These are phyloP conservation scores for Mesopsocus fuscifrons DNA, from an alignment of 2,888 invertebrate species.

Conservation along the genomic window DNA sequence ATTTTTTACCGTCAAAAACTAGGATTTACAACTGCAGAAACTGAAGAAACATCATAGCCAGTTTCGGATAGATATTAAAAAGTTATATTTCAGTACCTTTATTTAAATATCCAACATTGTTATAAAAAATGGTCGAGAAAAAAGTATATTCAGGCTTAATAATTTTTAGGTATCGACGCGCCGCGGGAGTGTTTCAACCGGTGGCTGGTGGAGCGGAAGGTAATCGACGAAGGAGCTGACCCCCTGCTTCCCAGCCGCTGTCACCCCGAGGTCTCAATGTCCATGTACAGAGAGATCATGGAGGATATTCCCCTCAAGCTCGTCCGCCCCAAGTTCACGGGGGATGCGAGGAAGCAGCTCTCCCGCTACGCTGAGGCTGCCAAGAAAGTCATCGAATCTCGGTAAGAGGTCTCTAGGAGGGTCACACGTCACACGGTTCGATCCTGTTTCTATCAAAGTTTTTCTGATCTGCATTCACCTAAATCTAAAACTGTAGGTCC, in stretches of 20 bases:
- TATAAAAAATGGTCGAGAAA: no score
- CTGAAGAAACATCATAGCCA: no score
- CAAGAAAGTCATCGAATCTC: constrained; percentile 86
- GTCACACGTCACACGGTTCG: no score
- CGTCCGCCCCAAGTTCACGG: constrained; percentile 86
- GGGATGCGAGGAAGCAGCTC: constrained; percentile 86
- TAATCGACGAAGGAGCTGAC: constrained; percentile 75
- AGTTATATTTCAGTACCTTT: no score
- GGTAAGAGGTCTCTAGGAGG: constrained; percentile 23
- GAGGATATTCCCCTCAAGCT: constrained; percentile 94
- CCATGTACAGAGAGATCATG: constrained; percentile 96
- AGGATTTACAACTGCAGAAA: no score
- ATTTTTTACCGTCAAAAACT: no score
- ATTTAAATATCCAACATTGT: no score
- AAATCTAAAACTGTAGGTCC: no score
- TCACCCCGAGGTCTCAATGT: constrained; percentile 76
- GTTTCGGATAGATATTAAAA: no score
- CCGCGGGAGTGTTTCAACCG: constrained; percentile 92
- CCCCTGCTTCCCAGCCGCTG: constrained; percentile 83
- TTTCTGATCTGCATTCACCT: background rate
- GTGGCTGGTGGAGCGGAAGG: constrained; percentile 92
- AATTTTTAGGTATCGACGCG: constrained; percentile 58
- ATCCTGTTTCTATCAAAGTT: no score
- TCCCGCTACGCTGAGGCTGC: constrained; percentile 91
- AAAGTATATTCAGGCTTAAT: no score